Conservation (phyloP, 2,113 vertebrate genomes). For the Azemiops feae region DNA sequence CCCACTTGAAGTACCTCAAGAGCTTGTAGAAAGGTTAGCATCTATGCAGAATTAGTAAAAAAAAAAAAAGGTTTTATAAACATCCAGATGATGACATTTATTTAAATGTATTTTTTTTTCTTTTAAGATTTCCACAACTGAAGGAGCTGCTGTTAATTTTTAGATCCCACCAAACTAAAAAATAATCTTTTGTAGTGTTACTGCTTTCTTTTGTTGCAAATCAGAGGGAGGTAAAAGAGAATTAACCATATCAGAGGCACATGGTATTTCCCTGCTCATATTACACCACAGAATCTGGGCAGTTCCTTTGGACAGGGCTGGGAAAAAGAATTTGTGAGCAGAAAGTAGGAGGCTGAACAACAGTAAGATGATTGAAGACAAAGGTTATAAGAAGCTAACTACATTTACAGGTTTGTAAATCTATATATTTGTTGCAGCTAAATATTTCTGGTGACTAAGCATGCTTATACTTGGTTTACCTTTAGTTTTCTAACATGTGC, state of each 20-base stretch:
- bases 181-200: slow-evolving; percentile 43
- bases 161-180: slow-evolving; percentile 25
- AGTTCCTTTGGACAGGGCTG: slow-evolving; percentile 59
- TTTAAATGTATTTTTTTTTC: neutral
- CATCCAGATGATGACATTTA: neutral
- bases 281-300: slow-evolving; percentile 70
- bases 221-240: slow-evolving; percentile 48
- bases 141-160: slow-evolving; percentile 22
- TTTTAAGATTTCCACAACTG: neutral
- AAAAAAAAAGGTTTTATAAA: neutral
- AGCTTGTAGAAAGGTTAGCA: neutral
- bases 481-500: slow-evolving; percentile 29
- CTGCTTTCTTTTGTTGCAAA: slow-evolving; percentile 45
- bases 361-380: slow-evolving; percentile 60
- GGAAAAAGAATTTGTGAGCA: slow-evolving; percentile 54
- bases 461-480: slow-evolving; percentile 11
- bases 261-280: slow-evolving; percentile 68
- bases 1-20: no score
- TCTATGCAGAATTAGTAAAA: neutral
- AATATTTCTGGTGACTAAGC: neutral
- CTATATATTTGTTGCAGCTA: slow-evolving; percentile 45
- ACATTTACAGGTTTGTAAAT: slow-evolving; percentile 27
- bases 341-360: slow-evolving; percentile 54
- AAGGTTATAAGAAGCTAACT: slow-evolving; percentile 51
- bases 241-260: slow-evolving; percentile 66